A percentile compares a stretch with the other conserved stretches of the same genome.
phyloP scores from a whole-genome alignment of 2,888 invertebrate genomes.

The Apoda limacodes region DNA sequence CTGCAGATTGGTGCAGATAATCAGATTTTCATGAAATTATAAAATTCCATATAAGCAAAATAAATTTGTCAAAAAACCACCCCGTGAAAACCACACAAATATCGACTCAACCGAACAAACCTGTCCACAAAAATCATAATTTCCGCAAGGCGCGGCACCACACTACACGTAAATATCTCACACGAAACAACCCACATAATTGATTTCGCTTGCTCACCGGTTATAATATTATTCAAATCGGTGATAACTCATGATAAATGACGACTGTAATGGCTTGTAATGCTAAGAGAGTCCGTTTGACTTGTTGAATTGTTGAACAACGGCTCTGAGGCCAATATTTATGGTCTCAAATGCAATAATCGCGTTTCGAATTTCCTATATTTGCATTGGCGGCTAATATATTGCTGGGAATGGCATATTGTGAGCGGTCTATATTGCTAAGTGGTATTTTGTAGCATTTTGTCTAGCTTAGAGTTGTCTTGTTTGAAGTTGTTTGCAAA shows the following conservation, averaged over 20 bases:
- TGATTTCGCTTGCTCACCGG: constrained; percentile 21
- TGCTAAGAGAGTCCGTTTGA: constrained; percentile 19
- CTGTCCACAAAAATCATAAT: constrained; percentile 8
- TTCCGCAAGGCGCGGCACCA: constrained; percentile 19
- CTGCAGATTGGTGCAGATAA: too few species aligned
- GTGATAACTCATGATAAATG: constrained; percentile 41
- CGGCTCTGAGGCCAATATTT: neutral
- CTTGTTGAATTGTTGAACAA: constrained; percentile 13
- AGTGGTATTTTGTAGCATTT: too few species aligned
- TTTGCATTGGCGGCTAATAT: too few species aligned
- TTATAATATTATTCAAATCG: constrained; percentile 32
- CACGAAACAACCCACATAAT: constrained; percentile 24
- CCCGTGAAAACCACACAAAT: constrained; percentile 15
- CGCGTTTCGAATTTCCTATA: too few species aligned
- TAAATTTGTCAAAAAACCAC: constrained; percentile 18
- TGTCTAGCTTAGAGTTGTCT: too few species aligned
- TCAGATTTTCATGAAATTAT: too few species aligned
- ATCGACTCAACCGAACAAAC: constrained; percentile 16
- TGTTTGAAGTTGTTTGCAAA: too few species aligned
- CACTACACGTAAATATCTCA: constrained; percentile 25
- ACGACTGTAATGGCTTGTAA: constrained; percentile 37
- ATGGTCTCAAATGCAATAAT: constrained; percentile 8
- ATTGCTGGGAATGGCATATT: too few species aligned
- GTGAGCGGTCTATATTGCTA: too few species aligned
- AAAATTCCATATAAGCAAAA: constrained; percentile 14